Evolutionary conservation across 1,140 invertebrate species (phyloP).

Genomic region (Drosophila tropicalis): DNA sequence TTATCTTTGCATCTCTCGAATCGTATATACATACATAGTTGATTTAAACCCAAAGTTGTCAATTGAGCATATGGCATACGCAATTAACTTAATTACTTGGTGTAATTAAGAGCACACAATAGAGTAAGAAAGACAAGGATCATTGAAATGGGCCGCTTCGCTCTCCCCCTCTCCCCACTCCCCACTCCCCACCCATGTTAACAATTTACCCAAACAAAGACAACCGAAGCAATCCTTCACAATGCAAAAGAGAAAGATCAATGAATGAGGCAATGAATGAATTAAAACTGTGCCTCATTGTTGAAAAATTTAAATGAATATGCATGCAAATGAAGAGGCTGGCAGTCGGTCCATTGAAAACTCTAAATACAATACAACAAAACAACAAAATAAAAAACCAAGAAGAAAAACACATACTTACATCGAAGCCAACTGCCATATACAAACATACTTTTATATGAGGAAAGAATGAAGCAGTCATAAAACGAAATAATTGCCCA

Average conservation of each 20-base stretch:
- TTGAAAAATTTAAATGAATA: slow-evolving; percentile 59
- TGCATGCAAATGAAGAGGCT: slow-evolving; percentile 61
- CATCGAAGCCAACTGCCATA: not conserved
- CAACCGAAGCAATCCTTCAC: slow-evolving; percentile 24
- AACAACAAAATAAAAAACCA: no score
- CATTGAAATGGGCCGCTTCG: not conserved
- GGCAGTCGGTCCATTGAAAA: slow-evolving; percentile 48
- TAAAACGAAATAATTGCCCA: slow-evolving; percentile 43
- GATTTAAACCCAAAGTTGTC: slow-evolving; percentile 14
- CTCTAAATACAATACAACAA: slow-evolving; percentile 32
- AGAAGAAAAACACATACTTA: no score
- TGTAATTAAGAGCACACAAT: slow-evolving; percentile 62
- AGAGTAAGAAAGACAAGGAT: slow-evolving; percentile 27
- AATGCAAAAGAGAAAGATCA: slow-evolving; percentile 33
- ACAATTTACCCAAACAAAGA: slow-evolving; percentile 1
- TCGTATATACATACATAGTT: not conserved
- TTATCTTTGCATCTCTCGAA: slow-evolving; percentile 10
- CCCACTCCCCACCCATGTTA: not conserved
- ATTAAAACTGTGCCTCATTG: slow-evolving; percentile 45
- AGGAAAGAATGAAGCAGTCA: slow-evolving; percentile 15
- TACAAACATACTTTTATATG: not conserved
- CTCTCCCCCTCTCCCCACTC: not conserved
- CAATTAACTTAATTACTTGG: slow-evolving; percentile 78
- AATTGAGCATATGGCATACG: slow-evolving; percentile 61
- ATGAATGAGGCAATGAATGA: slow-evolving; percentile 40